Percentiles rank a stretch among this genome's conserved stretches.
Conservation (phyloP, 2,888 invertebrate species). For the Argyresthia goedartella region DNA sequence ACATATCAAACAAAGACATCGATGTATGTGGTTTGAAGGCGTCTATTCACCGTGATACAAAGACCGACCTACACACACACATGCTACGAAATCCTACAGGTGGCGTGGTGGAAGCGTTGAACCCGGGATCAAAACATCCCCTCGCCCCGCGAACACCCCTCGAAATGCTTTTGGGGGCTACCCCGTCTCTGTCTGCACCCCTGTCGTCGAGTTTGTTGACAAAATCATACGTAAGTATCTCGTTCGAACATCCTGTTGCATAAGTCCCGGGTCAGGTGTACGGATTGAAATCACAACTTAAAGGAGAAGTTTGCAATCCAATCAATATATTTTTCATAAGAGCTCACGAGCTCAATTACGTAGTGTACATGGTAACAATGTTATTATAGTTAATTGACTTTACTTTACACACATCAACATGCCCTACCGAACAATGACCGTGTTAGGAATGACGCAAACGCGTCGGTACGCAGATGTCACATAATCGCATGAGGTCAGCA, state of each 20-base stretch:
- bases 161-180: not conserved
- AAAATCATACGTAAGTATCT: not conserved
- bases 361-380: no score
- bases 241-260: no score
- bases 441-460: not conserved
- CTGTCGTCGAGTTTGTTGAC: not conserved
- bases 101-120: constrained; percentile 42
- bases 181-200: not conserved
- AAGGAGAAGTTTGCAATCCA: no score
- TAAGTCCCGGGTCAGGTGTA: no score
- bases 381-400: no score
- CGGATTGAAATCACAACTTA: no score
- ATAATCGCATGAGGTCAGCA: constrained; percentile 11
- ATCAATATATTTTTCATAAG: no score
- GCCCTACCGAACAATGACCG: no score
- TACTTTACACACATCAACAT: no score
- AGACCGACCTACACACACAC: not conserved
- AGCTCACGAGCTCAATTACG: no score
- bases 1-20: not conserved
- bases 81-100: constrained; percentile 25
- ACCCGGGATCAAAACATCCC: constrained; percentile 39
- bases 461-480: not conserved
- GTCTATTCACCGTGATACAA: not conserved
- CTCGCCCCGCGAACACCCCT: constrained; percentile 16
- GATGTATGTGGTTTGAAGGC: not conserved